Evolutionary conservation across 1,140 invertebrate genomes (phyloP).

Genomic region (Lucilia cuprina): DNA sequence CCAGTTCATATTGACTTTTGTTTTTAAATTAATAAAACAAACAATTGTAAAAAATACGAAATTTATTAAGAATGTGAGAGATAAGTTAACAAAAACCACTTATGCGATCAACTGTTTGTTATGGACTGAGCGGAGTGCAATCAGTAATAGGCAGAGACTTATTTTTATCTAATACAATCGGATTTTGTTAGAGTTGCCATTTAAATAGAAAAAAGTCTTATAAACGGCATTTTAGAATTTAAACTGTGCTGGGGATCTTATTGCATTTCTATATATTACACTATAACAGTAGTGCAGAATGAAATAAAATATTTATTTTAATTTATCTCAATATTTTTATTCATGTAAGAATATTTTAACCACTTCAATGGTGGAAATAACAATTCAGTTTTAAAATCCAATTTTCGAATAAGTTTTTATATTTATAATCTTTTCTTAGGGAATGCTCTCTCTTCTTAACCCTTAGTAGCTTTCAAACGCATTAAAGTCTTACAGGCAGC

Average conservation of each 20-base stretch:
- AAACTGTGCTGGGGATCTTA: too few species aligned
- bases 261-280: too few species aligned
- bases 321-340: too few species aligned
- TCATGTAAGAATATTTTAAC: too few species aligned
- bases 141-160: neutral
- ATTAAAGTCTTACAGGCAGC: constrained; percentile 67
- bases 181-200: neutral
- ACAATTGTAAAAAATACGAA: neutral
- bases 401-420: neutral
- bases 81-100: neutral
- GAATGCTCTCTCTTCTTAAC: constrained; percentile 31
- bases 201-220: neutral
- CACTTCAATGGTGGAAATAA: too few species aligned
- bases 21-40: neutral
- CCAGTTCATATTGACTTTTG: neutral
- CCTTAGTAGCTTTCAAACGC: constrained; percentile 46
- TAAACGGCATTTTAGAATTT: neutral
- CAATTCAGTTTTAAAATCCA: neutral
- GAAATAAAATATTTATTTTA: too few species aligned
- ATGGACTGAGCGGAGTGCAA: neutral
- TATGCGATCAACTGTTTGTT: neutral
- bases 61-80: neutral
- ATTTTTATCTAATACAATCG: neutral
- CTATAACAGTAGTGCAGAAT: too few species aligned
- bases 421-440: neutral